Evolutionary conservation across 2,797 vertebrate species (phyloP).

Genomic region (Spea hammondii): DNA sequence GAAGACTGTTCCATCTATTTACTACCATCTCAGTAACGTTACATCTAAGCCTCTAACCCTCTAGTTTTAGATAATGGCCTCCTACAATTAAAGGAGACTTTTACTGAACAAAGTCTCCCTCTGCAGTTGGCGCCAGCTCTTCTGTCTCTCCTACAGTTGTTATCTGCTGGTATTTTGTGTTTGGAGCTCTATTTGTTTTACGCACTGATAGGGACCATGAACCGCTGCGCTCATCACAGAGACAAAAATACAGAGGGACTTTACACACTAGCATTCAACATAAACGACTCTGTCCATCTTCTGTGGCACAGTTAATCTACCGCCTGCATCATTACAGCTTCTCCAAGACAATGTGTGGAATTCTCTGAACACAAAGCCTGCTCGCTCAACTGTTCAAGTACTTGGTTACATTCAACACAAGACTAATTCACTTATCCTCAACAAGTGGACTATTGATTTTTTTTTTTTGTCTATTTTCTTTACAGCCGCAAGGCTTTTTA

Average conservation of each 20-base stretch:
- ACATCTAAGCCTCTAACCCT: no score
- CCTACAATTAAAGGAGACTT: no score
- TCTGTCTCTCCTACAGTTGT: background rate
- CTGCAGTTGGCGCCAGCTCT: background rate
- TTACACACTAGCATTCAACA: slow-evolving; percentile 45
- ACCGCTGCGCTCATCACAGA: background rate
- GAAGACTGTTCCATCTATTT: no score
- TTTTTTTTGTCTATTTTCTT: slow-evolving; percentile 69
- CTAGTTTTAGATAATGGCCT: no score
- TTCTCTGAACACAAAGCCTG: slow-evolving; percentile 65
- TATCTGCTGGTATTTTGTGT: slow-evolving; percentile 9
- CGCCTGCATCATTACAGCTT: slow-evolving; percentile 49
- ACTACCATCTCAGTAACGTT: no score
- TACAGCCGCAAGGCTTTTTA: slow-evolving; percentile 69
- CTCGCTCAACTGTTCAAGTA: slow-evolving; percentile 68
- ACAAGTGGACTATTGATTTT: slow-evolving; percentile 80
- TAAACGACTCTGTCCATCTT: slow-evolving; percentile 53
- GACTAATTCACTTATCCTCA: slow-evolving; percentile 74
- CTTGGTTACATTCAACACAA: slow-evolving; percentile 73
- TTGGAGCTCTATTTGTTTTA: slow-evolving; percentile 12
- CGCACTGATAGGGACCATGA: slow-evolving; percentile 12
- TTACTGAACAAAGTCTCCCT: background rate
- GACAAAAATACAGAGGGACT: slow-evolving; percentile 42
- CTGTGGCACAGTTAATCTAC: slow-evolving; percentile 60
- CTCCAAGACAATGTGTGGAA: slow-evolving; percentile 62